Percentiles rank a stretch among this genome's conserved stretches.
These are phyloP conservation scores for Penaeus japonicus DNA, from an alignment of 1,140 invertebrate genomes.

Conservation along the genomic window DNA sequence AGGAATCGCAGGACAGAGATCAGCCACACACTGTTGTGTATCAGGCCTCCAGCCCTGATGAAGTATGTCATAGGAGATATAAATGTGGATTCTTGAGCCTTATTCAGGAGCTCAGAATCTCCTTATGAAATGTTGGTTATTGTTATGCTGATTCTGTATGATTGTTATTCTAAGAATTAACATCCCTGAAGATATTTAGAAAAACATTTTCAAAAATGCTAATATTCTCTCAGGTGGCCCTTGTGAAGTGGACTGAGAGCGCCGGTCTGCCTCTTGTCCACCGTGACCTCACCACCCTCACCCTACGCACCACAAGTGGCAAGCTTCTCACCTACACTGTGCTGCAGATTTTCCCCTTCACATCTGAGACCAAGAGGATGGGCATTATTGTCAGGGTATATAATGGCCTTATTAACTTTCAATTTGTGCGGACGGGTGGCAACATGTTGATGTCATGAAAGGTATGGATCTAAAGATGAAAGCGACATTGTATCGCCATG, in stretches of 20 bases:
- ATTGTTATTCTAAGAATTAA: neutral
- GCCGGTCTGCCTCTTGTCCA: constrained; percentile 73
- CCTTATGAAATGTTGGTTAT: neutral
- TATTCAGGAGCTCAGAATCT: neutral
- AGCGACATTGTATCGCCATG: too few relatives aligned
- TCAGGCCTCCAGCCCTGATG: constrained; percentile 97
- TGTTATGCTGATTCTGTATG: neutral
- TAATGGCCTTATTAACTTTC: neutral
- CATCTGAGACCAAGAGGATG: constrained; percentile 98
- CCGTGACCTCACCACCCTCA: constrained; percentile 81
- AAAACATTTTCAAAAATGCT: neutral
- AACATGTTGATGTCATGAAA: too few relatives aligned
- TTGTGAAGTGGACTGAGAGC: constrained; percentile 80
- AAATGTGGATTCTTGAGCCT: constrained; percentile 45
- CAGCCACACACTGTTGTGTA: constrained; percentile 74
- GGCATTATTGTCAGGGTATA: constrained; percentile 93
- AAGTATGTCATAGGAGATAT: constrained; percentile 69
- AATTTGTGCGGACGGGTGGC: too few relatives aligned
- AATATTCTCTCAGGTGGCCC: constrained; percentile 69
- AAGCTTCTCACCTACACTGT: constrained; percentile 83
- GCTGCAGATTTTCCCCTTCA: constrained; percentile 97
- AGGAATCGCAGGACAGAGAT: constrained; percentile 67
- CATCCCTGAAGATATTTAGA: too few relatives aligned
- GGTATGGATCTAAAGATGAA: too few relatives aligned
- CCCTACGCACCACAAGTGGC: constrained; percentile 78